Conservation (phyloP, 2,113 vertebrate genomes). For the Rhegmatorhina hoffmannsi region DNA sequence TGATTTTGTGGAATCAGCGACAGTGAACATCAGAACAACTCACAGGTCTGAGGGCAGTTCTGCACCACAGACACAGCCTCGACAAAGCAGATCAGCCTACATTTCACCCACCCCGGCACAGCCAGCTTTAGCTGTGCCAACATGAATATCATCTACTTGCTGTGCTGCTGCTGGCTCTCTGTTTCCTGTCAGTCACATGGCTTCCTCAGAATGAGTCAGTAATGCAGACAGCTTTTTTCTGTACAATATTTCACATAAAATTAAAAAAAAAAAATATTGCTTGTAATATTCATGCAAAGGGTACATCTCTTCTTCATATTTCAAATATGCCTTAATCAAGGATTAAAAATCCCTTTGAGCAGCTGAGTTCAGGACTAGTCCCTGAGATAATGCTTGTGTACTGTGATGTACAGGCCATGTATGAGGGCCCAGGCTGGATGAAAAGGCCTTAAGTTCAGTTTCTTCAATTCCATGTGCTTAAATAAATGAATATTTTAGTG, state of each 20-base stretch:
- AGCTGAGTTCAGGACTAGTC: background rate
- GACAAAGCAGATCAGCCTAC: background rate
- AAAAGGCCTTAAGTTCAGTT: background rate
- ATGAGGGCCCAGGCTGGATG: background rate
- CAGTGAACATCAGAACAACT: background rate
- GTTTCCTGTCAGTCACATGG: background rate
- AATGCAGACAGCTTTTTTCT: background rate
- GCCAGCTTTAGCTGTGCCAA: background rate
- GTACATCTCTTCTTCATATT: background rate
- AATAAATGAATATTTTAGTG: background rate
- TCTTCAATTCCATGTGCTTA: background rate
- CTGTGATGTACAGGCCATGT: background rate
- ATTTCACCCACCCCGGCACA: background rate
- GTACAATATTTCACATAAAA: background rate
- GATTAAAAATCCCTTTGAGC: background rate
- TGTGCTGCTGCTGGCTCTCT: background rate
- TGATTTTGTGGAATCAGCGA: background rate
- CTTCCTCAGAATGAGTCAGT: slow-evolving; percentile 16
- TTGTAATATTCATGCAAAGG: background rate
- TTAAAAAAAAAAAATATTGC: background rate
- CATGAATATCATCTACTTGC: background rate
- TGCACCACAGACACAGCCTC: background rate
- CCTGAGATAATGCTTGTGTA: background rate
- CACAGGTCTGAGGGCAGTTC: background rate
- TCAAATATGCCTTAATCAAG: background rate